Percentiles rank a stretch among this genome's conserved stretches.
Conservation (phyloP, 2,113 vertebrate species). For the Psettodes erumei region DNA sequence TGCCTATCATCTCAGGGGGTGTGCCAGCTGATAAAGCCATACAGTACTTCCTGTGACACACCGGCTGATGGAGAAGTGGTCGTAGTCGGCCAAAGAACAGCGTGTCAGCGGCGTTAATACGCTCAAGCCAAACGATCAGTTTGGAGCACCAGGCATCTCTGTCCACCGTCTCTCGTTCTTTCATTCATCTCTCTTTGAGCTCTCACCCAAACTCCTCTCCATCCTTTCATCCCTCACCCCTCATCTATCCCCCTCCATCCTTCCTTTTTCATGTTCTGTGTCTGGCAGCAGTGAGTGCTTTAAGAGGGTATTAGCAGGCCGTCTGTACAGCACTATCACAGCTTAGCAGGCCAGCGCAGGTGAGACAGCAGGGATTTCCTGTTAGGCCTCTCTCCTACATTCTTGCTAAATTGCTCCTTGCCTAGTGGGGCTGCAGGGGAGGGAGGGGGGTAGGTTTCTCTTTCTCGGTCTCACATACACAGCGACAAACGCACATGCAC, state of each 20-base stretch:
- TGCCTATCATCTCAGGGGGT: slow-evolving; percentile 60
- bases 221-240: slow-evolving; percentile 39
- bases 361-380: slow-evolving; percentile 81
- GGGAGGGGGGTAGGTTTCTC: slow-evolving; percentile 30
- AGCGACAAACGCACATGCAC: slow-evolving; percentile 16
- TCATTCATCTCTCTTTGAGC: not conserved
- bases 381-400: slow-evolving; percentile 70
- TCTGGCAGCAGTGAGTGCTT: slow-evolving; percentile 58
- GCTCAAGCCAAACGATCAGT: slow-evolving; percentile 14
- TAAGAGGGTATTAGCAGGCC: slow-evolving; percentile 71
- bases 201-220: slow-evolving; percentile 20
- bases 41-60: slow-evolving; percentile 31
- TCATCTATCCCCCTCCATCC: slow-evolving; percentile 38
- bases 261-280: slow-evolving; percentile 18
- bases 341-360: slow-evolving; percentile 72
- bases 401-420: slow-evolving; percentile 77
- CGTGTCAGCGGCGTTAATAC: slow-evolving; percentile 17
- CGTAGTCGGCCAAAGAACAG: slow-evolving; percentile 2
- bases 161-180: slow-evolving; percentile 1
- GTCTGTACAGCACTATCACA: slow-evolving; percentile 67
- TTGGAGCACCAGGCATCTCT: slow-evolving; percentile 12
- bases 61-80: slow-evolving; percentile 8
- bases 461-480: slow-evolving; percentile 25
- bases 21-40: slow-evolving; percentile 55
- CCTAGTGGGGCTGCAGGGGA: slow-evolving; percentile 63